Base-by-base conservation (phyloP, 2,888 invertebrate genomes). In the Xanthorhoe spadicearia region DNA sequence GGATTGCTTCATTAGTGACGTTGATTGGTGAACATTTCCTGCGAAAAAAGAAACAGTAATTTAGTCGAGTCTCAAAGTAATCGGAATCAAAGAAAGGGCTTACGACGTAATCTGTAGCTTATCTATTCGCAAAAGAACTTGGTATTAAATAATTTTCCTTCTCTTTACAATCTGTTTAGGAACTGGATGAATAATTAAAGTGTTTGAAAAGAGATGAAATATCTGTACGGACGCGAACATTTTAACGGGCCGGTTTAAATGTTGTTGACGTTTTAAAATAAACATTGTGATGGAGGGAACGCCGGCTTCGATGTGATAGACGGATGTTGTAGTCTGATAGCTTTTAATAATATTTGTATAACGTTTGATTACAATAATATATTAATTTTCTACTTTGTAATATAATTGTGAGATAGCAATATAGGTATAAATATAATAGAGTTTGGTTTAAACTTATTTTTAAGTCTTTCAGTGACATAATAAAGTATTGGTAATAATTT, bases 1-100 rank as follows among this genome's bases (percentile, higher is more conserved):
- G 89, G 90, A 92, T 91, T 91, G 91, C 89, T 90, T 92, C 91
- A 92, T 92, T 91, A 93, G 87, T 80, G 81, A 75, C 84, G 83
- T 81, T 84, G 88, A 89, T 87, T 89, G 84, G 81, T 84, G 86
- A 76, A 84, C 84, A 78, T 82, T 84, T 86, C 82, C 85, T 80
- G 86, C 82, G 89, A 87, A 82, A 43, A 85, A 84, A 83, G 77
- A 89, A 87, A 87, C 60, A 71, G 57, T 72, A 68, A 75, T 81
- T 78, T 76, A 76, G 67, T 59, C 43, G 35, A 60, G 69, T 72
- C 61, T 64, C 38, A 53, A 57, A 61, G 68, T 53, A 61, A 71
- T 52, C 61, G 62, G 60, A 59, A 65, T 60, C 62, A 62, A 62
- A 62, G 57, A 61, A 59, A 59, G 61, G 38, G 38, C 35, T 61